Evolutionary conservation across 2,113 vertebrate genomes (phyloP), one percentile per base, ranked within the genome.

Genomic region (Smithornis capensis): DNA sequence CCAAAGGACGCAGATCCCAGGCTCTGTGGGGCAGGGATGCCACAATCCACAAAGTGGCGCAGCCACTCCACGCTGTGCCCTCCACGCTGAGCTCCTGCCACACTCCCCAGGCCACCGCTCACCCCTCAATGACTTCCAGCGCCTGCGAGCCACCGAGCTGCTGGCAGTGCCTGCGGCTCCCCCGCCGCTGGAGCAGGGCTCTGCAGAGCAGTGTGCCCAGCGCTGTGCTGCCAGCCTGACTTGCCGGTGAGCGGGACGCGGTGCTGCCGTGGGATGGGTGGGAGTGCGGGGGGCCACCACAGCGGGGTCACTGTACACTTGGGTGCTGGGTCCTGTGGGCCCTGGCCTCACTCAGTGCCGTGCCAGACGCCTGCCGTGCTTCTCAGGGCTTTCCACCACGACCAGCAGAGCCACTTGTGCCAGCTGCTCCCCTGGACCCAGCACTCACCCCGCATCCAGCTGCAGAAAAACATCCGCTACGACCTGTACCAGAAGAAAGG

Each of bases 401-500:
- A 99, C 78, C 97, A 96, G 15, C 99, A 98, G 82, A 98, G 98
- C 13, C 85, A 93, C 1, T 71, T 96, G 70, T 99, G 99, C 96
- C 99, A 99, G 70, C 98, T 99, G 73, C 97, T 99, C 83, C 97
- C 98, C 17, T 98, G 99, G 98, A 99, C 99, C 75, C 98, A 98
- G 27, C 94, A 99, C 57, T 99, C 98, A 0, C 96, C 93, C 55
- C 96, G 69, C 6, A 96, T 98, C 8, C 97, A 96, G 53, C 97
- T 99, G 89, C 98, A 98, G 96, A 99, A 98, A 56, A 99, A 99
- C 13, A 98, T 98, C 22, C 98, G 97, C 97, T 99, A 98, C 37
- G 98, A 99, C 93, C 98, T 99, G 63, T 99, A 99, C 79, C 99
- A 99, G 95, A 99, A 99, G 96, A 99, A 99, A 98, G 98, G 99